Evolutionary conservation across 2,888 invertebrate species (phyloP).

Genomic region (Cheilosia scutellata): DNA sequence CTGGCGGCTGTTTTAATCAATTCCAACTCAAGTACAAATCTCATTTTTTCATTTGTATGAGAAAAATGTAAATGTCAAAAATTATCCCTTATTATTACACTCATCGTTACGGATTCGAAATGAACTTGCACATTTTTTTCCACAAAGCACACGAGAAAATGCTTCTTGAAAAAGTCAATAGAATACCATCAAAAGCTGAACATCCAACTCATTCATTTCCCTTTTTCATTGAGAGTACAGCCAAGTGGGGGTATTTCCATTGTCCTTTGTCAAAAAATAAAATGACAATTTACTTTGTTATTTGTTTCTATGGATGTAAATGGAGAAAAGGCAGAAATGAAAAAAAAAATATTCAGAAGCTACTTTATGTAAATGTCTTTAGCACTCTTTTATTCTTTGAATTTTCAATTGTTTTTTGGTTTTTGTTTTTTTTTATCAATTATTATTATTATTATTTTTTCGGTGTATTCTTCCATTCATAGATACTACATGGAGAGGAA

Average conservation of each 20-base stretch:
- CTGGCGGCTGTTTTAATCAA: slow-evolving; percentile 23
- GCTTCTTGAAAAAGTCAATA: slow-evolving; percentile 61
- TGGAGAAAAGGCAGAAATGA: slow-evolving; percentile 5
- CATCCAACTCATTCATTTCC: slow-evolving; percentile 69
- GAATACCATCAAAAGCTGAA: slow-evolving; percentile 65
- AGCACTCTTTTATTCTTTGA: slow-evolving; percentile 64
- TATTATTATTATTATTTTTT: slow-evolving; percentile 44
- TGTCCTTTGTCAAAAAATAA: slow-evolving; percentile 72
- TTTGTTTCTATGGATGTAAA: slow-evolving; percentile 66
- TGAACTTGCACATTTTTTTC: slow-evolving; percentile 51
- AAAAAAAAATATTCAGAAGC: slow-evolving; percentile 50
- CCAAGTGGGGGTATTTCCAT: slow-evolving; percentile 56
- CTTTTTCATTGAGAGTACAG: slow-evolving; percentile 58
- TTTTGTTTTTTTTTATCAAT: slow-evolving; percentile 45
- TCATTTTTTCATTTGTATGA: background rate
- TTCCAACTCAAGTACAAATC: background rate
- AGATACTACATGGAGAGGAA: slow-evolving; percentile 96
- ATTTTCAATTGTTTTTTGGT: slow-evolving; percentile 58
- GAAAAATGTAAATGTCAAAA: slow-evolving; percentile 28
- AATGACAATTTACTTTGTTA: slow-evolving; percentile 73
- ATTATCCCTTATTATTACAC: slow-evolving; percentile 35
- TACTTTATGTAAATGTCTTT: slow-evolving; percentile 66
- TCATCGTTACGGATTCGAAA: slow-evolving; percentile 27
- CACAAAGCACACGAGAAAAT: background rate
- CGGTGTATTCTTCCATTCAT: slow-evolving; percentile 57